Conservation (phyloP, 2,113 vertebrate species). For the human region DNA sequence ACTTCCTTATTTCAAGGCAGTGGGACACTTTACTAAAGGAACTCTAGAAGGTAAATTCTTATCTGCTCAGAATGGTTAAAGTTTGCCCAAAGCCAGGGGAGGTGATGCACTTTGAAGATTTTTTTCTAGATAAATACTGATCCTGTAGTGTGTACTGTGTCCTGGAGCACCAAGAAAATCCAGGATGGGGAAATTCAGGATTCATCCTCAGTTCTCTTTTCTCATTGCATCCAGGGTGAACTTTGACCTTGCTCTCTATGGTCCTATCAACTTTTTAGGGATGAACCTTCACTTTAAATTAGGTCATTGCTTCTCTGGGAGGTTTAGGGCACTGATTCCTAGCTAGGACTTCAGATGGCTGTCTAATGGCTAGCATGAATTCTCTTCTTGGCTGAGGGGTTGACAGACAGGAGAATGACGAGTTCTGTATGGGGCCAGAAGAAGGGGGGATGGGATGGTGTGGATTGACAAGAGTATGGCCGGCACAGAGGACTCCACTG, state of each 20-base stretch:
- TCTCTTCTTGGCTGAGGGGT: background rate
- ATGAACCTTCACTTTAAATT: background rate
- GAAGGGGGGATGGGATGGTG: background rate
- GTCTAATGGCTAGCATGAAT: background rate
- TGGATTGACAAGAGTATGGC: background rate
- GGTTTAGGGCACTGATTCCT: background rate
- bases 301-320: background rate
- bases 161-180: constrained; percentile 16
- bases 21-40: background rate
- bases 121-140: constrained; percentile 4
- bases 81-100: background rate
- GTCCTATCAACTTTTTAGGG: background rate
- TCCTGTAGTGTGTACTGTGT: background rate
- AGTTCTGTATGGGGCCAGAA: background rate
- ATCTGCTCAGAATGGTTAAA: background rate
- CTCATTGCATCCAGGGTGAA: background rate
- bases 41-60: background rate
- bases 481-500: background rate
- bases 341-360: background rate
- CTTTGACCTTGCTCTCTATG: constrained; percentile 33
- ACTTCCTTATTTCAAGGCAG: background rate
- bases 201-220: background rate
- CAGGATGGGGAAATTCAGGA: background rate
- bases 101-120: background rate
- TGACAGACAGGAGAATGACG: background rate